These are phyloP conservation scores for Elephas maximus DNA, from an alignment of 2,113 vertebrate species.

Conservation along the genomic window DNA sequence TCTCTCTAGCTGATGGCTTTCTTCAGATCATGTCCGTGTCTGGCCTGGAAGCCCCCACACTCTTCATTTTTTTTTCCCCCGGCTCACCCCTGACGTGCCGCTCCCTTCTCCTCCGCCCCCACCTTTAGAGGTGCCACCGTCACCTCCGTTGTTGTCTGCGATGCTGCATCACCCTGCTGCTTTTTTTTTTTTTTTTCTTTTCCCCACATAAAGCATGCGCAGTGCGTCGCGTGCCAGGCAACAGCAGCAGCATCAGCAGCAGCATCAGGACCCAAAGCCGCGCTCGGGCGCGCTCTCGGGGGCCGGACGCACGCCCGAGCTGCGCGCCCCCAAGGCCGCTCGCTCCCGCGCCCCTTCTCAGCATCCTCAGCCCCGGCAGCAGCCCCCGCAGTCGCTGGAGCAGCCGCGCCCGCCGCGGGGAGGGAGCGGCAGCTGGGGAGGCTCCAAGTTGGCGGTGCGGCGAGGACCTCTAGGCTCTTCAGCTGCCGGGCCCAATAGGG, in stretches of 20 bases:
- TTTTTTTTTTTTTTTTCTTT: neutral
- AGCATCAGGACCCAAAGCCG: conserved; percentile 49
- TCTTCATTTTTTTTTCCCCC: neutral
- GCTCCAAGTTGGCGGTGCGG: conserved; percentile 70
- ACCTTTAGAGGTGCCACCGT: conserved; percentile 36
- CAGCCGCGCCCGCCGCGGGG: conserved; percentile 70
- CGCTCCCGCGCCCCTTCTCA: conserved; percentile 64
- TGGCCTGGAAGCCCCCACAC: neutral
- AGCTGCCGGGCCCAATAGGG: neutral
- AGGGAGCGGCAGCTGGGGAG: conserved; percentile 61
- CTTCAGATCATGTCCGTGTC: neutral
- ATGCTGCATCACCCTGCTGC: conserved; percentile 82
- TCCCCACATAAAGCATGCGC: conserved; percentile 69
- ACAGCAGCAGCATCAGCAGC: conserved; percentile 53
- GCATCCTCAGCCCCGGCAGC: conserved; percentile 67
- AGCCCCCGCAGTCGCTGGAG: conserved; percentile 55
- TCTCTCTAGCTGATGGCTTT: neutral
- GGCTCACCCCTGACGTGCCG: neutral
- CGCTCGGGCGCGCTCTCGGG: conserved; percentile 60
- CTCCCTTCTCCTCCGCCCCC: neutral
- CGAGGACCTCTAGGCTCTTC: conserved; percentile 44
- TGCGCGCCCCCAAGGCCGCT: neutral
- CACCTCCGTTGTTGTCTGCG: conserved; percentile 59
- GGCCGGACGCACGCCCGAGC: conserved; percentile 34
- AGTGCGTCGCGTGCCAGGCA: conserved; percentile 40